A percentile compares a stretch with the other conserved stretches of the same genome.
These are phyloP conservation scores for Rhadina sibilatrix DNA, from an alignment of 2,113 vertebrate genomes.

Conservation along the genomic window DNA sequence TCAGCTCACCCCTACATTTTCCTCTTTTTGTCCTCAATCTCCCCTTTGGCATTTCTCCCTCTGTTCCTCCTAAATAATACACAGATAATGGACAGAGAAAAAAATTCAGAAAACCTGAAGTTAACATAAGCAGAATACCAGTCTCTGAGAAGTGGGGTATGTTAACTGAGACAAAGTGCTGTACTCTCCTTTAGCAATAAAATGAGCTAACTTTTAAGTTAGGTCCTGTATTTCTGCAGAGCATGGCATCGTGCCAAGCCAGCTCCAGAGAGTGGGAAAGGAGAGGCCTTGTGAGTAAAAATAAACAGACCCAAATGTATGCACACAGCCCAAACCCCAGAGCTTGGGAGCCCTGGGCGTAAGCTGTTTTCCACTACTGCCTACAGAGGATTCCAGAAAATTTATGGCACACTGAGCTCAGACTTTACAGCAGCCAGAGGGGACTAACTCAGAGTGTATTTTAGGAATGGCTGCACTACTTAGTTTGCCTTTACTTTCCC, in stretches of 20 bases:
- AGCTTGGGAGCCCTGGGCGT: background rate
- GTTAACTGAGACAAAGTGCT: background rate
- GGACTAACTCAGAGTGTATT: background rate
- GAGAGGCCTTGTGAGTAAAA: conserved; percentile 40
- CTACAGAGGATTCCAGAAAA: conserved; percentile 43
- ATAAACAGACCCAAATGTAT: conserved; percentile 41
- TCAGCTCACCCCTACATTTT: background rate
- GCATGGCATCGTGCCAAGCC: background rate
- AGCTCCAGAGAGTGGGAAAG: conserved; percentile 22
- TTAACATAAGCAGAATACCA: background rate
- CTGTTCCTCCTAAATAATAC: background rate
- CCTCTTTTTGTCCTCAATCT: background rate
- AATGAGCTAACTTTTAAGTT: background rate
- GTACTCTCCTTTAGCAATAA: background rate
- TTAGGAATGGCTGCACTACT: background rate
- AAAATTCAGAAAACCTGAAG: background rate
- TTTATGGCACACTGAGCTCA: conserved; percentile 9
- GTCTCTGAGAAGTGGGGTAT: background rate
- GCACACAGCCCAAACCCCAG: background rate
- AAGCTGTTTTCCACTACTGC: conserved; percentile 34
- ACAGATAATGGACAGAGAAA: background rate
- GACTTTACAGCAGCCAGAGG: background rate
- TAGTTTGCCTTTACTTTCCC: background rate
- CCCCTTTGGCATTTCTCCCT: background rate
- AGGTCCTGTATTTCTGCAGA: background rate